A percentile compares a stretch with the other conserved stretches of the same genome.
These are phyloP conservation scores for Battus philenor DNA, from an alignment of 1,140 invertebrate species.

Conservation along the genomic window DNA sequence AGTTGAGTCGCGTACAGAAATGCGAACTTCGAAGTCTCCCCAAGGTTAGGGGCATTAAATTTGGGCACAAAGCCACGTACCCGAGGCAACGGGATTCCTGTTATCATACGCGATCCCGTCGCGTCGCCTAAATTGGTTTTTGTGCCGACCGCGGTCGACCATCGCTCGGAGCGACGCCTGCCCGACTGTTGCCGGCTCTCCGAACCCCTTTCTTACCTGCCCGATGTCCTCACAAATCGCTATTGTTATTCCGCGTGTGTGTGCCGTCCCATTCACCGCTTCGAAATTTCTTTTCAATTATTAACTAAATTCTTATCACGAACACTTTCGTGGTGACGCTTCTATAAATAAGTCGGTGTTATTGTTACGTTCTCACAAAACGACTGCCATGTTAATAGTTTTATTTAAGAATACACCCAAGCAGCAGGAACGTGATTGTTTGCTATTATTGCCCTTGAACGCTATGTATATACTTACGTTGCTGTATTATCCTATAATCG, in stretches of 20 bases:
- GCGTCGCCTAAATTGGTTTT: conserved; percentile 62
- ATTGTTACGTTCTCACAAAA: background rate
- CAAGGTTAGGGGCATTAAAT: conserved; percentile 21
- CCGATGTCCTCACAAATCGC: conserved; percentile 20
- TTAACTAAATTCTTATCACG: conserved; percentile 2
- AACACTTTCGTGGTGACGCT: background rate
- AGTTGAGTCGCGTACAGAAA: conserved; percentile 18
- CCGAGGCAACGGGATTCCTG: conserved; percentile 69
- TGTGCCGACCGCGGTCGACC: conserved; percentile 50
- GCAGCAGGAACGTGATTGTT: too few relatives aligned
- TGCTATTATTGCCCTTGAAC: too few relatives aligned
- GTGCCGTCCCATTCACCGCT: background rate
- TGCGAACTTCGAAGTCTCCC: background rate
- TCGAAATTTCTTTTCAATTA: conserved; percentile 1
- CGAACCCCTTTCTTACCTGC: conserved; percentile 56
- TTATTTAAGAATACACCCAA: too few relatives aligned
- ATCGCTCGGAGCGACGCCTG: conserved; percentile 62
- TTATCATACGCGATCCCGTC: conserved; percentile 65
- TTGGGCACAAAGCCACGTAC: conserved; percentile 30
- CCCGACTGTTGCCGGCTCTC: conserved; percentile 41
- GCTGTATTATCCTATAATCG: too few relatives aligned
- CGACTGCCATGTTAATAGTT: too few relatives aligned
- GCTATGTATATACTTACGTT: too few relatives aligned
- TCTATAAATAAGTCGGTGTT: background rate
- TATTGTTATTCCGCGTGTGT: conserved; percentile 6